Evolutionary conservation across 2,797 vertebrate species (phyloP).

Genomic region (Loriculus beryllinus): DNA sequence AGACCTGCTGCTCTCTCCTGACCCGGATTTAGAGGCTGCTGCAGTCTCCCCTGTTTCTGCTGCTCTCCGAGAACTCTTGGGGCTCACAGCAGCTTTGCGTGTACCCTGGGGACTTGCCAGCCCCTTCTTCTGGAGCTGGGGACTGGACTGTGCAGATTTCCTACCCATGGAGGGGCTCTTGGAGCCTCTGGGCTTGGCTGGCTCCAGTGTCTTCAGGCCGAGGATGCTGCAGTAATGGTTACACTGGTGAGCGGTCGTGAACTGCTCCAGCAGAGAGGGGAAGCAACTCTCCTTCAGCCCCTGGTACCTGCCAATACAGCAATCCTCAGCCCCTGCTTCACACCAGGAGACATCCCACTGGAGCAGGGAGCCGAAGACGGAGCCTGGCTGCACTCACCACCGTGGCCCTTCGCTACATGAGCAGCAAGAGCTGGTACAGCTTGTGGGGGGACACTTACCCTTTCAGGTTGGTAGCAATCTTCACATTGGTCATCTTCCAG

Average conservation of each 20-base stretch:
- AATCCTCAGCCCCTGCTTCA: not conserved
- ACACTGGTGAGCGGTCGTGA: slow-evolving; percentile 84
- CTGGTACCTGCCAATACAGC: slow-evolving; percentile 86
- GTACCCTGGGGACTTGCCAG: slow-evolving; percentile 82
- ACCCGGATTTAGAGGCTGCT: slow-evolving; percentile 63
- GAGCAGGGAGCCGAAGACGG: fast-evolving
- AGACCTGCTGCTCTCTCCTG: slow-evolving; percentile 69
- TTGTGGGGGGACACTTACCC: slow-evolving; percentile 82
- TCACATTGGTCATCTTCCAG: slow-evolving; percentile 89
- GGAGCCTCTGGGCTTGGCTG: slow-evolving; percentile 85
- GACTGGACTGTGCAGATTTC: slow-evolving; percentile 87
- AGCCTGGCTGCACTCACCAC: fast-evolving
- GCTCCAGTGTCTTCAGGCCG: slow-evolving; percentile 83
- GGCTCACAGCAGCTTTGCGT: slow-evolving; percentile 79
- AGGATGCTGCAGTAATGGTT: slow-evolving; percentile 90
- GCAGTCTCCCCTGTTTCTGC: slow-evolving; percentile 73
- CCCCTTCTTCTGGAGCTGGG: slow-evolving; percentile 88
- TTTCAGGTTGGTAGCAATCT: slow-evolving; percentile 89
- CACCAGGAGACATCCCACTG: fast-evolving
- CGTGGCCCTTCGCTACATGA: fast-evolving
- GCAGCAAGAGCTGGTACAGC: fast-evolving
- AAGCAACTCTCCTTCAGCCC: slow-evolving; percentile 87
- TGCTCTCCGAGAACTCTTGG: slow-evolving; percentile 80
- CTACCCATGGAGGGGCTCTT: slow-evolving; percentile 87
- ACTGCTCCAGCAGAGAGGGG: slow-evolving; percentile 88